Base-by-base conservation (phyloP, 2,888 invertebrate species). In the Fragum fragum region DNA sequence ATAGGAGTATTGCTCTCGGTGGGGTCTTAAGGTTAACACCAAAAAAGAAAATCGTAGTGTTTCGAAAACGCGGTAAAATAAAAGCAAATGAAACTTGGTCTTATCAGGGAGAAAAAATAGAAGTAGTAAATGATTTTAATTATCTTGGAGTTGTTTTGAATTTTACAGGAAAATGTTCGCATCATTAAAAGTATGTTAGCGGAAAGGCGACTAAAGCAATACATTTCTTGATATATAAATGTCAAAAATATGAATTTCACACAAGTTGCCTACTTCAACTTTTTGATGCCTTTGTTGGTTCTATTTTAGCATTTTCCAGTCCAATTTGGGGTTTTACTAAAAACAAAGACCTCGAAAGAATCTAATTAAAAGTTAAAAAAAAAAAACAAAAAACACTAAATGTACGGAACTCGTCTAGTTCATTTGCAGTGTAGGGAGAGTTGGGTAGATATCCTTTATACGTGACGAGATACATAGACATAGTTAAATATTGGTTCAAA, bases 181-280 rank as follows among this genome's bases (percentile, higher is more conserved):
- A 23, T 23, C 42, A 69, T n/a, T 5, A 52, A 3, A 28, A 69
- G 26, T 28, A 42, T 42, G 6, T 69, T 16, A 7, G 5, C 14
- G 52, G 69, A 47, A 69, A 69, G 52, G 23, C 28, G 3, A 11
- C 52, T 14, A 69, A 69, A 52, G 47, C 69, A 11, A n/a, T 69
- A 16, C n/a, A 69, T 26, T 11, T 26, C 14, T 53, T 53, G n/a
- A 53, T 53, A 7, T 7, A 6, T 7, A 53, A 53, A 11, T n/a
- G 7, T 16, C 7, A 53, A 53, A 7, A n/a, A 11, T 53, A 53
- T 53, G 18, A 53, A 6, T 11, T n/a, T 53, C 18, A 53, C 53
- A 53, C 5, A 6, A 11, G n/a, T 53, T 53, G 5, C 11, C 7
- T 53, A n/a, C n/a, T n/a, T n/a, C n/a, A n/a, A n/a, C n/a, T n/a